Evolutionary conservation across 2,888 invertebrate genomes (phyloP).

Genomic region (Saturnia pavonia): DNA sequence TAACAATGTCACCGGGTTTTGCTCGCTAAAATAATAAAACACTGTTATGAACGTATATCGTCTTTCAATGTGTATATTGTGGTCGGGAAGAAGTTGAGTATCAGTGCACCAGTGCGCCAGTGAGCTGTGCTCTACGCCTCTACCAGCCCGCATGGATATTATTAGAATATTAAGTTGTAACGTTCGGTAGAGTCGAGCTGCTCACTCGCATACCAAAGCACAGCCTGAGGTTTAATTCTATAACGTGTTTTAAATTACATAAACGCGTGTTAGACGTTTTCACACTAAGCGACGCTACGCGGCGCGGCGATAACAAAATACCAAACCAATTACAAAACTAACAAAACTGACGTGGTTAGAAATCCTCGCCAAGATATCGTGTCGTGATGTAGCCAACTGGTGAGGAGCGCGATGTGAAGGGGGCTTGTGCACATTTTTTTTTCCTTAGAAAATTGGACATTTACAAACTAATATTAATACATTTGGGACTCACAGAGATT

Average conservation of each 20-base stretch:
- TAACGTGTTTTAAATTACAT: neutral
- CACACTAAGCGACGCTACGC: neutral
- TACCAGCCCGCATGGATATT: neutral
- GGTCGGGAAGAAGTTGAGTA: neutral
- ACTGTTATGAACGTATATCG: neutral
- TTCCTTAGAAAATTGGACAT: too few species aligned
- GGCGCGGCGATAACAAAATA: neutral
- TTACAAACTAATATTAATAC: too few species aligned
- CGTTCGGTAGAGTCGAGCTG: neutral
- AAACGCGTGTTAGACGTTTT: neutral
- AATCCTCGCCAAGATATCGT: too few species aligned
- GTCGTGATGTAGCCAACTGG: too few species aligned
- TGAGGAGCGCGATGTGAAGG: too few species aligned
- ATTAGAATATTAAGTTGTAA: conserved; percentile 7
- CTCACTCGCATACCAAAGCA: neutral
- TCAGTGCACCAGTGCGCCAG: neutral
- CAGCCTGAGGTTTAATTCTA: conserved; percentile 6
- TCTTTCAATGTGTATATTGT: neutral
- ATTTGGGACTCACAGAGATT: too few species aligned
- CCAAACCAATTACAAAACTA: too few species aligned
- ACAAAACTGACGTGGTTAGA: too few species aligned
- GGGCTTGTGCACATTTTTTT: too few species aligned
- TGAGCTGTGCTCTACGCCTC: neutral
- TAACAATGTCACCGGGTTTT: neutral
- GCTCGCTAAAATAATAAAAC: neutral